These are phyloP conservation scores for Enteromius argenteus DNA, from an alignment of 2,797 vertebrate species.

Conservation along the genomic window DNA sequence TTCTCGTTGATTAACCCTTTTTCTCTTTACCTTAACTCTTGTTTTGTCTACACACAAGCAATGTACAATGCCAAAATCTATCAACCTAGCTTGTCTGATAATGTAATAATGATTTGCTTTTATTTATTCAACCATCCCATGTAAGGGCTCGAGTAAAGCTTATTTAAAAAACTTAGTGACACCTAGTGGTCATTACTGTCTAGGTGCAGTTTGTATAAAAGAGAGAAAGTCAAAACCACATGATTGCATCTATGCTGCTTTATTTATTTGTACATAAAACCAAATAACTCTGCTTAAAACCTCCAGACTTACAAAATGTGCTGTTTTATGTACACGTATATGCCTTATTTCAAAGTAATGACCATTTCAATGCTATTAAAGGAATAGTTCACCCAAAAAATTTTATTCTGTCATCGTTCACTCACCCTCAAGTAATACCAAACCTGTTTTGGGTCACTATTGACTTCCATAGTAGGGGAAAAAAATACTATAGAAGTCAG, in stretches of 20 bases:
- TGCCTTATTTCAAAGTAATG: not conserved
- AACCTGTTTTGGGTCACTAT: no score
- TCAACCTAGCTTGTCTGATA: not conserved
- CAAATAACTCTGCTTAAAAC: not conserved
- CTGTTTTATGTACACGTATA: not conserved
- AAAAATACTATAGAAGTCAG: no score
- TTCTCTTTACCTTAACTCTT: not conserved
- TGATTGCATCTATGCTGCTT: not conserved
- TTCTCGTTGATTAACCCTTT: not conserved
- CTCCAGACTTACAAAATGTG: not conserved
- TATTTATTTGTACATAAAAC: slow-evolving; percentile 16
- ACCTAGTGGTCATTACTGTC: not conserved
- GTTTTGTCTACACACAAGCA: not conserved
- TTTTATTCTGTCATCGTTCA: no score
- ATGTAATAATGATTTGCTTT: no score
- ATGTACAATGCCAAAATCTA: not conserved
- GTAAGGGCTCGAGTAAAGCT: not conserved
- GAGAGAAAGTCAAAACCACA: not conserved
- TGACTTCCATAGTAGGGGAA: no score
- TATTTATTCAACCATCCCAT: not conserved
- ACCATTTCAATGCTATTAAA: not conserved
- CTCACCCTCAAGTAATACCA: no score
- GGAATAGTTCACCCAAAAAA: no score
- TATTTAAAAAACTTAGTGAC: not conserved
- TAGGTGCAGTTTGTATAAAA: not conserved